A percentile compares a stretch with the other conserved stretches of the same genome.
phyloP scores from a whole-genome alignment of 2,888 invertebrate species.

The Cerastoderma edule region DNA sequence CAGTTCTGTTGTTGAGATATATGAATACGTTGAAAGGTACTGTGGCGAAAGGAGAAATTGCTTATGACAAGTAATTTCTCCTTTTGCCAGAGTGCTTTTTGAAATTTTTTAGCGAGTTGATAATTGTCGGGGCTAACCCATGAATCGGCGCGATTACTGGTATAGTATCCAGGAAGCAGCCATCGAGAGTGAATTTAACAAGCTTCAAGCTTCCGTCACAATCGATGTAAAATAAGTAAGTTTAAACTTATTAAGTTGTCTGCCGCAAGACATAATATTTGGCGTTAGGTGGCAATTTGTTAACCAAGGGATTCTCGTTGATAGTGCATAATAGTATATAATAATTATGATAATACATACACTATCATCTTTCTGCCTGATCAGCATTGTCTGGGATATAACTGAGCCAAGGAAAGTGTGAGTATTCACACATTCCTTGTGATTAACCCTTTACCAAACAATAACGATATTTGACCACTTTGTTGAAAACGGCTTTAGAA shows the following conservation, averaged over 20 bases:
- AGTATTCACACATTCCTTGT: neutral
- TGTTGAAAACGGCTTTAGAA: neutral
- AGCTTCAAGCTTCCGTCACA: neutral
- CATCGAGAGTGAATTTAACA: neutral
- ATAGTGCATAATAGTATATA: neutral
- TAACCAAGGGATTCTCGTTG: neutral
- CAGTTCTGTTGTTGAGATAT: too few species aligned
- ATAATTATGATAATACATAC: neutral
- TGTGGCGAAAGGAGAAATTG: neutral
- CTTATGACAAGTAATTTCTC: constrained; percentile 1
- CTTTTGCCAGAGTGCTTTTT: neutral
- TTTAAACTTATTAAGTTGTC: too few species aligned
- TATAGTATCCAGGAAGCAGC: neutral
- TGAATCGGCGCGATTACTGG: neutral
- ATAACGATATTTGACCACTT: neutral
- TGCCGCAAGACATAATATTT: too few species aligned
- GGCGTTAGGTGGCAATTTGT: neutral
- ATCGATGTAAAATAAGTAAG: neutral
- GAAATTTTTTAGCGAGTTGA: neutral
- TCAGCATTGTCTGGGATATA: neutral
- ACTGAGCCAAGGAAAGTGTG: neutral
- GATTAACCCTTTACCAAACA: constrained; percentile 2
- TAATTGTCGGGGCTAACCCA: neutral
- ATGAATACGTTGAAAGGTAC: too few species aligned
- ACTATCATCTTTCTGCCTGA: neutral